Evolutionary conservation across 2,113 vertebrate species (phyloP).

Genomic region (Sardina pilchardus): DNA sequence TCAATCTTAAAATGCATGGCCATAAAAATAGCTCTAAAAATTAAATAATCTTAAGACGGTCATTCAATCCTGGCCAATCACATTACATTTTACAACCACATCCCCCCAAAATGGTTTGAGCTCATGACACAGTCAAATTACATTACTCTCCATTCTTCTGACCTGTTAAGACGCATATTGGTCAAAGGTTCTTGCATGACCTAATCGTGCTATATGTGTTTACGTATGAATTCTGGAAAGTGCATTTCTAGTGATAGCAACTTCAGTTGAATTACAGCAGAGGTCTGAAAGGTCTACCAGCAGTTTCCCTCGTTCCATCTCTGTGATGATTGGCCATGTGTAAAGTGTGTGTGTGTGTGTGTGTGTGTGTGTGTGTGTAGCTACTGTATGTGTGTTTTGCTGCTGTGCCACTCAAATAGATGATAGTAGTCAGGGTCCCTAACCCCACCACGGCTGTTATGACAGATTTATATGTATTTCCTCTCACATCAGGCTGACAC

Average conservation of each 20-base stretch:
- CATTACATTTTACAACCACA: neutral
- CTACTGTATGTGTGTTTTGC: neutral
- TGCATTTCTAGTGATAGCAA: neutral
- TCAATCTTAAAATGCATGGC: neutral
- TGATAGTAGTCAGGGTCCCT: neutral
- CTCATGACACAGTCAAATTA: neutral
- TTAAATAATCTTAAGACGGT: neutral
- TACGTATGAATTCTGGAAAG: neutral
- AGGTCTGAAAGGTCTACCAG: neutral
- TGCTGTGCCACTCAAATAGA: neutral
- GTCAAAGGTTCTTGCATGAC: neutral
- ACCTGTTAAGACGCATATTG: neutral
- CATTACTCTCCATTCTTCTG: neutral
- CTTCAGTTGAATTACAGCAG: neutral
- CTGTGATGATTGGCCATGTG: neutral
- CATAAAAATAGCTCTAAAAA: neutral
- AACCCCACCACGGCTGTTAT: neutral
- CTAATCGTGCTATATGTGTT: neutral
- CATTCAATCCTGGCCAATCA: neutral
- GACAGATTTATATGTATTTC: neutral
- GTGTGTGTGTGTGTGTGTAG: neutral
- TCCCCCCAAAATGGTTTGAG: neutral
- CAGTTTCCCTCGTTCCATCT: neutral
- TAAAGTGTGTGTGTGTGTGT: neutral
- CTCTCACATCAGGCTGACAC: too few relatives aligned